phyloP scores from a whole-genome alignment of 2,113 vertebrate species.

The Oreotrochilus melanogaster region DNA sequence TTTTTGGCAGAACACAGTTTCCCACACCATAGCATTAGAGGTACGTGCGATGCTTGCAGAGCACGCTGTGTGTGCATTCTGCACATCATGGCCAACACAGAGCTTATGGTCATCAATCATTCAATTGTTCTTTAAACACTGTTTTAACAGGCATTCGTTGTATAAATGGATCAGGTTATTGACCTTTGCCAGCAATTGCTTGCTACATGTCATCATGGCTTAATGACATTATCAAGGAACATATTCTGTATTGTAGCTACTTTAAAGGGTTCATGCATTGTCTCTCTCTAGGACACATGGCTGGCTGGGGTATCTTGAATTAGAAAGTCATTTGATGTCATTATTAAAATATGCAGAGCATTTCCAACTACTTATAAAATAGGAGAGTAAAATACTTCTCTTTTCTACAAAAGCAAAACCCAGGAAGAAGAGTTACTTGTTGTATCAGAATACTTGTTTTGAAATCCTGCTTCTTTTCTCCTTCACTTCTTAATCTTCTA shows the following conservation, averaged over 20 bases:
- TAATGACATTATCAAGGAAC: constrained; percentile 71
- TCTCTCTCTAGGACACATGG: constrained; percentile 50
- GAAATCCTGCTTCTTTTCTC: constrained; percentile 29
- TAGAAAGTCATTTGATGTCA: constrained; percentile 62
- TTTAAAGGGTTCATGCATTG: constrained; percentile 51
- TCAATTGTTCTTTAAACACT: constrained; percentile 66
- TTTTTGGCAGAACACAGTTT: background rate
- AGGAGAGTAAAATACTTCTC: constrained; percentile 24
- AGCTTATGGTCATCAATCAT: constrained; percentile 64
- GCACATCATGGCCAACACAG: constrained; percentile 16
- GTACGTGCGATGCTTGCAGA: background rate
- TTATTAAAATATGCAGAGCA: constrained; percentile 57
- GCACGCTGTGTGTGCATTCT: background rate
- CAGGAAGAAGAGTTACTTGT: constrained; percentile 19
- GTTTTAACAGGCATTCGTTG: constrained; percentile 65
- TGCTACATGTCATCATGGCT: constrained; percentile 67
- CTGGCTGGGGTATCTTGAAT: constrained; percentile 52
- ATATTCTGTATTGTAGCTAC: constrained; percentile 55
- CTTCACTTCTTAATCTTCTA: constrained; percentile 13
- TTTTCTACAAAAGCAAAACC: constrained; percentile 34
- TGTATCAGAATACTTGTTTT: constrained; percentile 13
- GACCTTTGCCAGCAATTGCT: constrained; percentile 73
- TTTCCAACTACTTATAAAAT: constrained; percentile 38
- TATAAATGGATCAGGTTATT: constrained; percentile 73
- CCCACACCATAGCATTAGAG: background rate